Conservation (phyloP, 2,113 vertebrate species). For the Vicugna pacos region DNA sequence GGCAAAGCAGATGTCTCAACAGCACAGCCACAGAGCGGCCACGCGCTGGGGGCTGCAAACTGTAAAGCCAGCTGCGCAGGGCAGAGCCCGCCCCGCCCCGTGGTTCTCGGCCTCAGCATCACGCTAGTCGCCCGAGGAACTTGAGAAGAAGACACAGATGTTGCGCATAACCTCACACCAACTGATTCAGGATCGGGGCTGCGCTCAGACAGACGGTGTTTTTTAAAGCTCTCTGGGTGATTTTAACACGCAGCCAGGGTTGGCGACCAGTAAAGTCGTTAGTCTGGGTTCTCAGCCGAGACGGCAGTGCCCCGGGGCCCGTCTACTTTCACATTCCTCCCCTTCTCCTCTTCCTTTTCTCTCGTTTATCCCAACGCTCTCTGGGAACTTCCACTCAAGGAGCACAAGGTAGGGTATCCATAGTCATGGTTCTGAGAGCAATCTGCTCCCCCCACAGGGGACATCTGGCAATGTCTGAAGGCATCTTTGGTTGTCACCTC, state of each 20-base stretch:
- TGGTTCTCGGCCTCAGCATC: not conserved
- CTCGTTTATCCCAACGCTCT: not conserved
- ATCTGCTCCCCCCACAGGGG: not conserved
- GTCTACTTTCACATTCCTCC: not conserved
- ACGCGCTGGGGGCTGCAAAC: fast-evolving
- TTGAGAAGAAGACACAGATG: not conserved
- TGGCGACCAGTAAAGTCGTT: not conserved
- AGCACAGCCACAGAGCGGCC: not conserved
- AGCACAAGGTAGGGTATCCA: not conserved
- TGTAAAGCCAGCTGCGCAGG: not conserved
- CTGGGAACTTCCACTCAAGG: not conserved
- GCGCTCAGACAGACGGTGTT: not conserved
- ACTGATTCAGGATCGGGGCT: not conserved
- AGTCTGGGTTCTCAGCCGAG: not conserved
- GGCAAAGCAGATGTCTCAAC: not conserved
- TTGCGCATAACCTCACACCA: not conserved
- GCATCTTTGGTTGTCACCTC: not conserved
- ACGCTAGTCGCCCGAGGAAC: fast-evolving
- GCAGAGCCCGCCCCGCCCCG: not conserved
- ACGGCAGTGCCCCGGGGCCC: not conserved
- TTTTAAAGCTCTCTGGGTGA: not conserved
- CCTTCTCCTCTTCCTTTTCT: not conserved
- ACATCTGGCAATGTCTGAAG: not conserved
- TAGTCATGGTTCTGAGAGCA: not conserved
- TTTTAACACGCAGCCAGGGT: not conserved